These are phyloP conservation scores for Menidia menidia DNA, from an alignment of 2,797 vertebrate genomes.

Conservation along the genomic window DNA sequence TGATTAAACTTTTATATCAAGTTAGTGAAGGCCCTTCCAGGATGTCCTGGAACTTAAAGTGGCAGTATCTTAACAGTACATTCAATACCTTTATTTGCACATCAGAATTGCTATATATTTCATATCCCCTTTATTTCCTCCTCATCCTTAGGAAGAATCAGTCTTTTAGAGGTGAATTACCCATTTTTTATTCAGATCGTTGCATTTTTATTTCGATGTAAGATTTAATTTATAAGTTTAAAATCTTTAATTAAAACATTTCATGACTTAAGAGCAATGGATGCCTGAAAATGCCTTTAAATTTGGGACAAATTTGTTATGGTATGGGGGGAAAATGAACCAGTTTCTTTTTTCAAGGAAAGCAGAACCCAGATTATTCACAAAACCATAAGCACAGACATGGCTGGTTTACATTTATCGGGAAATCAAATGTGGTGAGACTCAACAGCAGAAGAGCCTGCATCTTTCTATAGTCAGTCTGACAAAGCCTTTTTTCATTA, in stretches of 20 bases:
- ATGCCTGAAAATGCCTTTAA: not conserved
- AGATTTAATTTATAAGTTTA: not conserved
- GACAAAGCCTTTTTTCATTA: conserved; percentile 55
- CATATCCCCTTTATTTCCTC: no score
- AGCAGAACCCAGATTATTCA: not conserved
- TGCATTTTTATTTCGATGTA: no score
- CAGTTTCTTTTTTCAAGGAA: not conserved
- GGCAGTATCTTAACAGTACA: no score
- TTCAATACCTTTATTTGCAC: no score
- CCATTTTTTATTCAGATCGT: no score
- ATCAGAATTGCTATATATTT: no score
- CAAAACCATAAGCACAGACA: conserved; percentile 14
- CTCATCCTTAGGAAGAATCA: no score
- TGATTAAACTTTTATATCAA: no score
- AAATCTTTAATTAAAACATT: not conserved
- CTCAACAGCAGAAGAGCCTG: not conserved
- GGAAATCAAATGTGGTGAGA: conserved; percentile 32
- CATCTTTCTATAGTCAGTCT: conserved; percentile 37
- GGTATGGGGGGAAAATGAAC: not conserved
- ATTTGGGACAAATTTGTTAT: not conserved
- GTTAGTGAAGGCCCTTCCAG: no score
- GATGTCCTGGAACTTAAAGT: no score
- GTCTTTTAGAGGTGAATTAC: no score
- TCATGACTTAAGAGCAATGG: no score
- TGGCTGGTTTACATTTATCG: conserved; percentile 20